Conservation (phyloP, 1,140 invertebrate genomes). For the Drosophila mayri region DNA sequence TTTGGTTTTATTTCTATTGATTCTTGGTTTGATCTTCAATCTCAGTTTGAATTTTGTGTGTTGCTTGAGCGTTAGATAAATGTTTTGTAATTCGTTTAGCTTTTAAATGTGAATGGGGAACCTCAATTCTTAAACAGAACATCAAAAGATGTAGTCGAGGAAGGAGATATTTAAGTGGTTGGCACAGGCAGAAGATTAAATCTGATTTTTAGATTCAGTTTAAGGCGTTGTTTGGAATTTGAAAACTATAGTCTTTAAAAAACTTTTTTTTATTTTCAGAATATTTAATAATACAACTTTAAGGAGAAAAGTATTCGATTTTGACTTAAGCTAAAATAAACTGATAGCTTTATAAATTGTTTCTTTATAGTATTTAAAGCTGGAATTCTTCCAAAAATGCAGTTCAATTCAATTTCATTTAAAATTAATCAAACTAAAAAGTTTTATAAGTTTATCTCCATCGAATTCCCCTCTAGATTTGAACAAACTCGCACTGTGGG, state of each 20-base stretch:
- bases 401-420: neutral
- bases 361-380: neutral
- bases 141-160: neutral
- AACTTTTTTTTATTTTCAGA: too few species aligned
- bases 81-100: slow-evolving; percentile 79
- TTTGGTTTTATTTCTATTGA: slow-evolving; percentile 46
- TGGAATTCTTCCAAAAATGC: neutral
- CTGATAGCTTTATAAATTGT: neutral
- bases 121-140: slow-evolving; percentile 1
- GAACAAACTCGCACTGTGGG: slow-evolving; percentile 21
- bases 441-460: neutral
- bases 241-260: too few species aligned
- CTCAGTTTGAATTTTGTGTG: slow-evolving; percentile 37
- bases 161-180: neutral
- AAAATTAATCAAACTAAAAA: neutral
- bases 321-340: neutral
- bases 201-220: too few species aligned
- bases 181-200: too few species aligned
- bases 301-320: neutral
- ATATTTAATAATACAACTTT: neutral
- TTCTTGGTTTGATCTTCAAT: slow-evolving; percentile 9
- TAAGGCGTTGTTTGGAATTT: neutral
- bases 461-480: neutral
- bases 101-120: slow-evolving; percentile 27
- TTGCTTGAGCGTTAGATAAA: slow-evolving; percentile 70